Evolutionary conservation across 1,140 invertebrate species (phyloP), one percentile per base, ranked within the genome.

Genomic region (Trichonephila clavipes): DNA sequence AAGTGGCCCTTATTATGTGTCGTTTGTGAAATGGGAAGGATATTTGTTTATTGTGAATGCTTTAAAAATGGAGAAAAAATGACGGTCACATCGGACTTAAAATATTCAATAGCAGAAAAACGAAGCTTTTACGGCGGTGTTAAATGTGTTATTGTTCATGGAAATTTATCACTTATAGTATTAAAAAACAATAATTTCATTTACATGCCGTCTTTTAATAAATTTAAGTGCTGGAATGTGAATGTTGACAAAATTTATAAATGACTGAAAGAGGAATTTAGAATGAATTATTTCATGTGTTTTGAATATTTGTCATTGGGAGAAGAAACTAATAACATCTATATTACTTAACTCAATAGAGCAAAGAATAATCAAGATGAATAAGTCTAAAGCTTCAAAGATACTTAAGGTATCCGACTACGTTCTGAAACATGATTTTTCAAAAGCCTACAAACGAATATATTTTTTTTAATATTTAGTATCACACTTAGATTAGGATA

Each of bases 1-100:
- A 77, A 77, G 28, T 77, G 72, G 69, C 12, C 34, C 72, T 19
- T 18, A 64, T 64, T 64, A 64, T 64, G 21, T 64, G 62, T 16
- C 72, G 12, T 77, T 77, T 18, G 72, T 34, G 18, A 77, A 77
- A 77, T 77, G 72, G 40, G 72, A 34, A 77, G 72, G 16, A 77
- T 77, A 34, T 77, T 77, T 77, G 72, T 77, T 77, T 77, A 77
- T 77, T 77, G 34, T 77, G 72, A 77, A 34, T 77, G 28, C 28
- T 18, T 40, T 77, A 34, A 18, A 18, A 77, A 77, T 16, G 3
- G 62, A 64, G 62, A 3, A 40, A 40, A 34, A 77, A 77, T 14
- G 12, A 5, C 69, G 5, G 16, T 24, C 69, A 69, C 28, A 34
- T 77, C 40, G 40, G 72, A 51, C 28, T 21, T 77, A 40, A 77